These are phyloP conservation scores for Varecia variegata DNA, from an alignment of 2,797 vertebrate genomes.

Conservation along the genomic window DNA sequence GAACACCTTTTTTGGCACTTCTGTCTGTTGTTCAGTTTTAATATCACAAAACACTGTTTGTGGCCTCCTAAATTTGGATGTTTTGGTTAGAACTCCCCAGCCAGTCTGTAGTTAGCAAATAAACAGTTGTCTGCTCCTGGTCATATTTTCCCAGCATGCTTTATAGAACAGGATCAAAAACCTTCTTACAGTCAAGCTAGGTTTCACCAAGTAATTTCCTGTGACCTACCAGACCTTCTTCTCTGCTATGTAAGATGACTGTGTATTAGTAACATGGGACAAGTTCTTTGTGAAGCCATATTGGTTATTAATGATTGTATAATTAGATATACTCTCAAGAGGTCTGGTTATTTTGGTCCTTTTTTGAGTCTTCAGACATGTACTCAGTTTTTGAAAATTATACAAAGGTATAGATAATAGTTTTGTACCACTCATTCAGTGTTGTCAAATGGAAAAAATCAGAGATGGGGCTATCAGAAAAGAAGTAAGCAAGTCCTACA, in stretches of 20 bases:
- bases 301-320: not conserved
- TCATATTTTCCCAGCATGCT: conserved; percentile 27
- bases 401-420: not conserved
- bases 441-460: not conserved
- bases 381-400: conserved; percentile 24
- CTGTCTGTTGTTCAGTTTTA: not conserved
- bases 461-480: not conserved
- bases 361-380: not conserved
- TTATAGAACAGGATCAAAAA: conserved; percentile 48
- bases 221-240: not conserved
- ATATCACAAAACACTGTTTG: not conserved
- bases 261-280: not conserved
- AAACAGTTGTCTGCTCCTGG: not conserved
- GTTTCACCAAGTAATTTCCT: conserved; percentile 34
- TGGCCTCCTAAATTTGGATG: not conserved
- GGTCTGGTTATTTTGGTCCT: not conserved
- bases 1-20: not conserved
- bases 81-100: not conserved
- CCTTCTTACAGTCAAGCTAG: not conserved
- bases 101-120: not conserved
- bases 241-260: not conserved
- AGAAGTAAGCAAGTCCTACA: not conserved
- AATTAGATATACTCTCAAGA: not conserved
- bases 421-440: conserved; percentile 2
- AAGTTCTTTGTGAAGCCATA: not conserved